phyloP scores from a whole-genome alignment of 2,888 invertebrate species.

The Drosophila rellima region DNA sequence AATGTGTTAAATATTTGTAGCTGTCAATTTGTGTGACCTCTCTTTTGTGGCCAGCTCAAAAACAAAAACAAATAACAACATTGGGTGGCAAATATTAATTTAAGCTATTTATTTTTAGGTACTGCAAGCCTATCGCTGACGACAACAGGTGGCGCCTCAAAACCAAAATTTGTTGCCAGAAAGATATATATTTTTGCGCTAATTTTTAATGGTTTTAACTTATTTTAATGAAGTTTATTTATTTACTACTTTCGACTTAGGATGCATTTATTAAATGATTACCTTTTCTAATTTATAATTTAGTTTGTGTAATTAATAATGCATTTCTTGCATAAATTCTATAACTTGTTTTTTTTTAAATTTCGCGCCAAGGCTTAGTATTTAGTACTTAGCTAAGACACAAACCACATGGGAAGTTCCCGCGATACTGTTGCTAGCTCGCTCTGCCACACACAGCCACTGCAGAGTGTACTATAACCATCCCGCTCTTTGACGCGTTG shows the following conservation, averaged over 20 bases:
- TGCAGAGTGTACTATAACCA: not conserved
- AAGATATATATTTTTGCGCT: no score
- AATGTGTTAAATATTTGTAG: conserved; percentile 71
- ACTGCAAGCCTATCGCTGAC: not conserved
- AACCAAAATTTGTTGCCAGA: no score
- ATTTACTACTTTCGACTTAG: no score
- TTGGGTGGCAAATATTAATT: conserved; percentile 35
- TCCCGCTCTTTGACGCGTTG: conserved; percentile 30
- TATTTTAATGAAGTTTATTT: no score
- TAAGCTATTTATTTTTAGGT: conserved; percentile 25
- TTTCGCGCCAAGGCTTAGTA: no score
- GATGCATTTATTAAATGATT: no score
- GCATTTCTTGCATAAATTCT: no score
- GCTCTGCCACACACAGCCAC: conserved; percentile 8
- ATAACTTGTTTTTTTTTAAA: not conserved
- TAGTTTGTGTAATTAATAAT: not conserved
- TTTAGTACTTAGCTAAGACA: conserved; percentile 21
- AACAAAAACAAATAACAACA: conserved; percentile 9
- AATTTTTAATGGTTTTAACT: no score
- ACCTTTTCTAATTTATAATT: no score
- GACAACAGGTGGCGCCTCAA: no score
- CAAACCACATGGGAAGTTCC: conserved; percentile 7
- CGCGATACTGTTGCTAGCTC: not conserved
- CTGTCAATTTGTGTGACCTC: conserved; percentile 55
- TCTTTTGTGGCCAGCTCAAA: conserved; percentile 39